Evolutionary conservation across 92 coral and sea anemone species (phyloP).

Genomic region (Zoanthus sociatus): DNA sequence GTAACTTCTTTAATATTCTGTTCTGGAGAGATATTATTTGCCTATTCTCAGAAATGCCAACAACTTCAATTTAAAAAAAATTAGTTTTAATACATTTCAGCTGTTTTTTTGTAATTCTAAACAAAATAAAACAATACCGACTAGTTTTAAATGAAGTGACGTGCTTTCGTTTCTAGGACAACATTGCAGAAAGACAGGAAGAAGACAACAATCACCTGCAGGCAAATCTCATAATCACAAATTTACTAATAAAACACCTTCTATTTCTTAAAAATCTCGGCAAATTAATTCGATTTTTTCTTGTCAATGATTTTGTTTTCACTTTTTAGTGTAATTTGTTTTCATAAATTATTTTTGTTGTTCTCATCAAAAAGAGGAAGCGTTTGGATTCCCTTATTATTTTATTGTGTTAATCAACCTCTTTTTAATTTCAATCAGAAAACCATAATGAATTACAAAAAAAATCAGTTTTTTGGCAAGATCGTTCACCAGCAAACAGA

Average conservation of each 20-base stretch:
- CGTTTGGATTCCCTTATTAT: too few relatives aligned
- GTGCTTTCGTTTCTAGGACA: neutral
- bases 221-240: conserved; percentile 7
- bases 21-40: neutral
- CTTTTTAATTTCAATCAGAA: too few relatives aligned
- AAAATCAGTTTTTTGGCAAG: too few relatives aligned
- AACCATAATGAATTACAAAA: too few relatives aligned
- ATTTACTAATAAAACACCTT: neutral
- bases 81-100: neutral
- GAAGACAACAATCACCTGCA: neutral
- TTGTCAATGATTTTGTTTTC: too few relatives aligned
- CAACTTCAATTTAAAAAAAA: neutral
- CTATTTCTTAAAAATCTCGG: neutral
- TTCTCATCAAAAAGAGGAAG: too few relatives aligned
- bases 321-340: too few relatives aligned
- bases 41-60: neutral
- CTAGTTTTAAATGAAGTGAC: neutral
- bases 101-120: neutral
- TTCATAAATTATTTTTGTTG: too few relatives aligned
- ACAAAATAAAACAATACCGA: neutral
- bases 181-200: neutral
- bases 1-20: neutral
- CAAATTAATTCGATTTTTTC: neutral
- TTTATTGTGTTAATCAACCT: too few relatives aligned
- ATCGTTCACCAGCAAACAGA: too few relatives aligned